Conservation (phyloP, 2,888 invertebrate species). For the Aphidoletes aphidimyza region DNA sequence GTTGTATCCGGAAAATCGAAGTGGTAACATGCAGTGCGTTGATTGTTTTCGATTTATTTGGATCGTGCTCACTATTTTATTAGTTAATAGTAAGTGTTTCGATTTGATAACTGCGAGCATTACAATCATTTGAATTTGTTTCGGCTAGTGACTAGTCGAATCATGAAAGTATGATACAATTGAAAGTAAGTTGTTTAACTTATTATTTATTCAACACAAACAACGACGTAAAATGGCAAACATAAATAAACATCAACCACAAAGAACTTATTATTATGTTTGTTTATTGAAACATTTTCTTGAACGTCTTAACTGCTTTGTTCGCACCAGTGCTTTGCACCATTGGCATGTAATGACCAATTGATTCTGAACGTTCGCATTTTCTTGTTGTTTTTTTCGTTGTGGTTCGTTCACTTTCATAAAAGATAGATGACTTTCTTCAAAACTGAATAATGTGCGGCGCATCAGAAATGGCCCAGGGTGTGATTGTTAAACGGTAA, state of each 20-base stretch:
- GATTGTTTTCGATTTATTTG: conserved; percentile 38
- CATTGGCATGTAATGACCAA: conserved; percentile 43
- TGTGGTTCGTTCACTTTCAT: neutral
- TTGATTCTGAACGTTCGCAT: neutral
- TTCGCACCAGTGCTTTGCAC: neutral
- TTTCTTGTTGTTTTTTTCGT: neutral
- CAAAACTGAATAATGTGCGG: neutral
- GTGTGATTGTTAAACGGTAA: conserved; percentile 43
- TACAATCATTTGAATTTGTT: too few species aligned
- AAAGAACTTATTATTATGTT: conserved; percentile 25
- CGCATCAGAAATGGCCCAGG: neutral
- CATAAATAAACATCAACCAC: conserved; percentile 4
- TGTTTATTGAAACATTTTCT: conserved; percentile 43
- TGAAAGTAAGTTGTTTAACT: too few species aligned
- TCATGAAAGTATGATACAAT: too few species aligned
- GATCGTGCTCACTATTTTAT: conserved; percentile 8
- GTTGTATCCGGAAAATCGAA: too few species aligned
- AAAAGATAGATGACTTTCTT: neutral
- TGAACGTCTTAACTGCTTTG: conserved; percentile 40
- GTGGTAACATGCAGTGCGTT: conserved; percentile 32
- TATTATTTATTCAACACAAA: neutral
- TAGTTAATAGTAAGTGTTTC: neutral
- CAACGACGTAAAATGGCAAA: neutral
- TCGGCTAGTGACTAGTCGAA: too few species aligned
- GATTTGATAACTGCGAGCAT: neutral